These are phyloP conservation scores for Cydia fagiglandana DNA, from an alignment of 1,140 invertebrate genomes.

Conservation along the genomic window DNA sequence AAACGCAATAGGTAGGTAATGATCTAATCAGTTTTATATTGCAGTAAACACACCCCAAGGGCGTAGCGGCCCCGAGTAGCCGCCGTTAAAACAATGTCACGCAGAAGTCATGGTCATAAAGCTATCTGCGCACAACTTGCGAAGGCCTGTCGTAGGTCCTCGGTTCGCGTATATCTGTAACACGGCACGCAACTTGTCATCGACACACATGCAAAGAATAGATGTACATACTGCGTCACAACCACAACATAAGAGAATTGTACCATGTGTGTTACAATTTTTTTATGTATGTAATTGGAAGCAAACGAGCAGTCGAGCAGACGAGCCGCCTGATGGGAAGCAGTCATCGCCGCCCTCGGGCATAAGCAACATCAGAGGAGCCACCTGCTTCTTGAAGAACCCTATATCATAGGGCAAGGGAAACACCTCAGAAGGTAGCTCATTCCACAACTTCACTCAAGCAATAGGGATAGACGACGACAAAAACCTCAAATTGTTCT, in stretches of 20 bases:
- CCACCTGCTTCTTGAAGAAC: too few relatives aligned
- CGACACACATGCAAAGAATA: neutral
- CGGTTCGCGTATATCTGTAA: neutral
- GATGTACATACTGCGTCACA: neutral
- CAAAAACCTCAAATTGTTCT: neutral
- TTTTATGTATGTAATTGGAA: too few relatives aligned
- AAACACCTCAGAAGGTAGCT: too few relatives aligned
- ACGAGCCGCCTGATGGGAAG: too few relatives aligned
- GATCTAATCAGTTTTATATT: constrained; percentile 34
- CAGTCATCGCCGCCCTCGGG: too few relatives aligned
- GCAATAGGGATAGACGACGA: neutral
- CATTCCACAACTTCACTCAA: neutral
- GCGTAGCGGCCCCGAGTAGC: constrained; percentile 26
- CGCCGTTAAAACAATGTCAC: constrained; percentile 19
- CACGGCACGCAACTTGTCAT: neutral
- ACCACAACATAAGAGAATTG: neutral
- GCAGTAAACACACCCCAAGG: constrained; percentile 35
- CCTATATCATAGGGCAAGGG: too few relatives aligned
- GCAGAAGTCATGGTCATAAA: constrained; percentile 41
- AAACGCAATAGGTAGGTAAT: constrained; percentile 33
- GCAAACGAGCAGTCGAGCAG: too few relatives aligned
- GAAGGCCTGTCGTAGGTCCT: constrained; percentile 21
- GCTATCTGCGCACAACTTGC: constrained; percentile 19
- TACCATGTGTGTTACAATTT: too few relatives aligned
- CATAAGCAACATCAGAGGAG: too few relatives aligned